Percentiles rank a stretch among this genome's conserved stretches.
Conservation (phyloP, 2,113 vertebrate species). For the Oryzias melastigma region DNA sequence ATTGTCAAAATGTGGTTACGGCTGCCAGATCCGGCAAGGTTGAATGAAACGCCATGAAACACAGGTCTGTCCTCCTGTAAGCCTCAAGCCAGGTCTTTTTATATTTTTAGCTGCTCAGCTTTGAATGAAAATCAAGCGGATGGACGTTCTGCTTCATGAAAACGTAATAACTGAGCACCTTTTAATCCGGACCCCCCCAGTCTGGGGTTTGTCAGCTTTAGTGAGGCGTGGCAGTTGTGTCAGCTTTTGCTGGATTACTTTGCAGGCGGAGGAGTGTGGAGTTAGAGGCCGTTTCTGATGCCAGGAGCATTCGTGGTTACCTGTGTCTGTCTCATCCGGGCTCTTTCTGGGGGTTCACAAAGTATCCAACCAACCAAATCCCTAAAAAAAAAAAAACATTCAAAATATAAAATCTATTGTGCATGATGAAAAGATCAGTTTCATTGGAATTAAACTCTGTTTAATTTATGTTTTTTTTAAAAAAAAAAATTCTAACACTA, state of each 20-base stretch:
- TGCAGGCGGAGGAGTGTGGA: neutral
- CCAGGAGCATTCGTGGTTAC: too few relatives aligned
- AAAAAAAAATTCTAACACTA: too few relatives aligned
- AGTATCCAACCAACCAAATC: too few relatives aligned
- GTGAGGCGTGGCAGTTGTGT: neutral
- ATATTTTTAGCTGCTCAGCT: neutral
- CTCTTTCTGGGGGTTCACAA: too few relatives aligned
- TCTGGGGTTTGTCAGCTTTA: slow-evolving; percentile 3
- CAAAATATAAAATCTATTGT: too few relatives aligned
- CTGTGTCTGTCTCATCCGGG: too few relatives aligned
- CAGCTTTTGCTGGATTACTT: neutral
- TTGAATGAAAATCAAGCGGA: slow-evolving; percentile 3
- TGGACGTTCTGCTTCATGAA: slow-evolving; percentile 7
- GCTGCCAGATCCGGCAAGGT: slow-evolving; percentile 10
- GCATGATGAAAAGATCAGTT: too few relatives aligned
- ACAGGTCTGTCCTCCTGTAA: slow-evolving; percentile 4
- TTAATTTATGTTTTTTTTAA: too few relatives aligned
- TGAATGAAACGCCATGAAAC: slow-evolving; percentile 18
- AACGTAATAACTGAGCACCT: neutral
- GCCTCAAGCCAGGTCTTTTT: slow-evolving; percentile 2
- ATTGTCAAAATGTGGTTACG: slow-evolving; percentile 19
- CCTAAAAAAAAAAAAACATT: too few relatives aligned
- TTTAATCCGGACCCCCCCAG: neutral
- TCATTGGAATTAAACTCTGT: too few relatives aligned
- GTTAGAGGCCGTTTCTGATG: too few relatives aligned